A percentile compares a stretch with the other conserved stretches of the same genome.
Conservation (phyloP, 2,797 vertebrate species). For the Danio aesculapii region DNA sequence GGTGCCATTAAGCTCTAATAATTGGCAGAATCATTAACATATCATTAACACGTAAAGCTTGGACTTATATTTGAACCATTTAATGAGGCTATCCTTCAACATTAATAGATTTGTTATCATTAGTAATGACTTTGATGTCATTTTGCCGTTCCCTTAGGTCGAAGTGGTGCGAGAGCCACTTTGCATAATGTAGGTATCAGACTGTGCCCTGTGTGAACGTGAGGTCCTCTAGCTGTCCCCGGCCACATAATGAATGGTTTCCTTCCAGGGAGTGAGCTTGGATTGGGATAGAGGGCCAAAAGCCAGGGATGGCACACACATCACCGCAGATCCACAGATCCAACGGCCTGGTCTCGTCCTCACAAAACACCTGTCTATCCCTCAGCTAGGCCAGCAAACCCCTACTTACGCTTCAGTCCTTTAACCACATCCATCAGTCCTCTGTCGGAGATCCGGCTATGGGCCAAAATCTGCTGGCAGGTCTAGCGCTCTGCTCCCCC, state of each 20-base stretch:
- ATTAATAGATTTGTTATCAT: conserved; percentile 83
- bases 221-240: conserved; percentile 36
- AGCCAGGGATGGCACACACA: conserved; percentile 28
- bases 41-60: conserved; percentile 83
- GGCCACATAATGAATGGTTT: conserved; percentile 48
- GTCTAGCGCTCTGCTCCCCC: background rate
- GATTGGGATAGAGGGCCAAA: conserved; percentile 8
- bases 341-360: conserved; percentile 8
- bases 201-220: conserved; percentile 26
- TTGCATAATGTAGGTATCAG: conserved; percentile 70
- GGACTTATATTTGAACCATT: conserved; percentile 82
- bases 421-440: conserved; percentile 35
- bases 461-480: conserved; percentile 42
- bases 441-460: conserved; percentile 26
- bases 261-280: conserved; percentile 23
- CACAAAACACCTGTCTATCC: conserved; percentile 48
- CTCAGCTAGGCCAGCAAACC: conserved; percentile 20
- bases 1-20: conserved; percentile 80
- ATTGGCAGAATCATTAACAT: conserved; percentile 84
- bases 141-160: conserved; percentile 75
- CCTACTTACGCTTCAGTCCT: conserved; percentile 23
- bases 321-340: conserved; percentile 17
- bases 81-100: conserved; percentile 83
- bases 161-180: conserved; percentile 64
- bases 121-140: conserved; percentile 79